Percentiles rank a stretch among this genome's conserved stretches.
phyloP scores from a whole-genome alignment of 2,113 vertebrate species.

The Rhinogobius similis region DNA sequence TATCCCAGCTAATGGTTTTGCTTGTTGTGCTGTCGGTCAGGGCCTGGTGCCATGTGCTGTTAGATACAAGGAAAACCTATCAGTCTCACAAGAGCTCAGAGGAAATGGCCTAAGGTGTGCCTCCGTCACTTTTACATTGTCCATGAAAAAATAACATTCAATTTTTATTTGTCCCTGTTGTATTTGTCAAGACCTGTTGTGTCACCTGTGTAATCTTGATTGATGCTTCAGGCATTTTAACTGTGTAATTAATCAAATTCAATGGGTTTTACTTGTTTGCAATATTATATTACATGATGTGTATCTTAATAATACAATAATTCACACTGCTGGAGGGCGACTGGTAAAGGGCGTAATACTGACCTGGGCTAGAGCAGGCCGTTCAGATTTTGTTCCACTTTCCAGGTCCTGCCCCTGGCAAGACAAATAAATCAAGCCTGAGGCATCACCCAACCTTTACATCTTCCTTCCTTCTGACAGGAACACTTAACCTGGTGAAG shows the following conservation, averaged over 20 bases:
- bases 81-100: conserved; percentile 1
- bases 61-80: conserved; percentile 5
- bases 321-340: conserved; percentile 29
- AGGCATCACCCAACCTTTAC: conserved; percentile 60
- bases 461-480: conserved; percentile 52
- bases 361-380: conserved; percentile 33
- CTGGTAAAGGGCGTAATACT: conserved; percentile 39
- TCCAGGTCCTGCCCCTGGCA: conserved; percentile 54
- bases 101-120: background rate
- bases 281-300: too few relatives aligned
- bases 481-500: conserved; percentile 48
- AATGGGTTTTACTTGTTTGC: too few relatives aligned
- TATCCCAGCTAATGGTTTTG: conserved; percentile 26
- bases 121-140: conserved; percentile 19
- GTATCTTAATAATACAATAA: background rate
- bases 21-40: conserved; percentile 34
- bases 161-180: conserved; percentile 1
- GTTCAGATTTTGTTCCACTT: conserved; percentile 53
- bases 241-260: background rate
- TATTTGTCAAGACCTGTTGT: conserved; percentile 24
- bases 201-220: conserved; percentile 14
- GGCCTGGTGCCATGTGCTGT: conserved; percentile 13
- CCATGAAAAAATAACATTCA: conserved; percentile 30
- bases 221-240: background rate
- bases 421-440: conserved; percentile 66